These are phyloP conservation scores for Hemibagrus guttatus DNA, from an alignment of 2,797 vertebrate genomes.

Conservation along the genomic window DNA sequence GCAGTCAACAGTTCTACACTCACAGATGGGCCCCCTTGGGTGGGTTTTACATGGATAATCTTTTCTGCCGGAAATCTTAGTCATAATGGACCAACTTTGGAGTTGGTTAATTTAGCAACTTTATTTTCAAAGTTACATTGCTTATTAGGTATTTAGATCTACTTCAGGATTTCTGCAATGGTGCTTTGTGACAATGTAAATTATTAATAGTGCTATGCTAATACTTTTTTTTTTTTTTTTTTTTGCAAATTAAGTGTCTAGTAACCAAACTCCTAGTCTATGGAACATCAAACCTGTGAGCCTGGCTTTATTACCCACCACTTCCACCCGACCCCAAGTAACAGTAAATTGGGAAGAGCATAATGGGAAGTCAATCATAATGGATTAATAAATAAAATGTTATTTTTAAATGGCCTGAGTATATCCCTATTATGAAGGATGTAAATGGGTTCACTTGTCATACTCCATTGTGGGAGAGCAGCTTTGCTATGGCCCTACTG, in stretches of 20 bases:
- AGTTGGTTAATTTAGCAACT: not conserved
- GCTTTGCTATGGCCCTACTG: constrained; percentile 48
- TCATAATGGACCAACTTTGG: not conserved
- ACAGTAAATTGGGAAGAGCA: not conserved
- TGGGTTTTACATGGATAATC: not conserved
- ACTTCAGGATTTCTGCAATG: not conserved
- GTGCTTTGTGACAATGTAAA: not conserved
- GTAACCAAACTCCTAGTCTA: not conserved
- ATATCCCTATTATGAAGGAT: constrained; percentile 14
- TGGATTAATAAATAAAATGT: not conserved
- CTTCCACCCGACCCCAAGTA: not conserved
- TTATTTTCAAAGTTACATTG: not conserved
- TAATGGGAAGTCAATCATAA: not conserved
- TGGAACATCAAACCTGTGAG: not conserved
- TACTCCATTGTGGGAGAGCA: constrained; percentile 47
- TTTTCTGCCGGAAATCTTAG: not conserved
- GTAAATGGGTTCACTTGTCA: constrained; percentile 56
- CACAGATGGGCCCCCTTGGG: not conserved
- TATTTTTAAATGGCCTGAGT: not conserved
- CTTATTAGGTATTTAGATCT: not conserved
- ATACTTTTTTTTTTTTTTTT: not conserved
- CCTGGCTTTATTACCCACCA: not conserved
- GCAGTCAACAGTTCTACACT: too few relatives aligned
- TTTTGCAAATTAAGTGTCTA: too few relatives aligned
- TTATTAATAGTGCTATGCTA: not conserved